Evolutionary conservation across 2,888 invertebrate genomes (phyloP), one percentile per base, ranked within the genome.

Genomic region (Hedya salicella): DNA sequence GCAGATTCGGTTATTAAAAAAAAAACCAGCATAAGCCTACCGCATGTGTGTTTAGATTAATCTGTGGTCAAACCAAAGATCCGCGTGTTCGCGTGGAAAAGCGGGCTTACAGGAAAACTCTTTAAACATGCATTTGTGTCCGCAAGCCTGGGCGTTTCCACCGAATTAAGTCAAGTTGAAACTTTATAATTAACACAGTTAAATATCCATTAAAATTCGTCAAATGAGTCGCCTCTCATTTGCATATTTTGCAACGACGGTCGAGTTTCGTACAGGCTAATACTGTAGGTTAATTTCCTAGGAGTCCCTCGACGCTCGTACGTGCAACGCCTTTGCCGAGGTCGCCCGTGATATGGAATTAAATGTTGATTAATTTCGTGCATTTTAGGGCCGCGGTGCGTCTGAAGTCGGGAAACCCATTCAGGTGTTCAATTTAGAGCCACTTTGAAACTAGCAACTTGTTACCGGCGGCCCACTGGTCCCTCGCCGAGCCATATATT

Each of bases 151-250:
- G 77, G 68, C 73, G 69, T 74, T 77, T 77, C 73, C 70, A 68
- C 73, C 74, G 75, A 80, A 84, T 80, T 73, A 80, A 82, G 77
- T 79, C 74, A 79, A 83, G 80, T 79, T 77, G 70, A 82, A 89
- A 87, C 83, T 89, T 88, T 82, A 81, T 86, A 87, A 89, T 87
- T 81, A 87, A 85, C 85, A 86, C 83, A 82, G 86, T 87, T 89
- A 89, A 89, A 89, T 87, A 85, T 84, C 87, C 81, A 88, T 89
- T 89, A 87, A 89, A 89, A 87, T 89, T 89, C 82, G 87, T 87
- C 86, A 88, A 89, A 89, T 88, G 85, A 87, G 87, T 88, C 81
- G 81, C 80, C 82, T 79, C 81, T 82, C 87, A 89, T 90, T 89
- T 87, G 85, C 90, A 91, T 89, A 90, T 88, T 89, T 88, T 82